These are phyloP conservation scores for Diabrotica undecimpunctata DNA, from an alignment of 1,140 invertebrate species.

Conservation along the genomic window DNA sequence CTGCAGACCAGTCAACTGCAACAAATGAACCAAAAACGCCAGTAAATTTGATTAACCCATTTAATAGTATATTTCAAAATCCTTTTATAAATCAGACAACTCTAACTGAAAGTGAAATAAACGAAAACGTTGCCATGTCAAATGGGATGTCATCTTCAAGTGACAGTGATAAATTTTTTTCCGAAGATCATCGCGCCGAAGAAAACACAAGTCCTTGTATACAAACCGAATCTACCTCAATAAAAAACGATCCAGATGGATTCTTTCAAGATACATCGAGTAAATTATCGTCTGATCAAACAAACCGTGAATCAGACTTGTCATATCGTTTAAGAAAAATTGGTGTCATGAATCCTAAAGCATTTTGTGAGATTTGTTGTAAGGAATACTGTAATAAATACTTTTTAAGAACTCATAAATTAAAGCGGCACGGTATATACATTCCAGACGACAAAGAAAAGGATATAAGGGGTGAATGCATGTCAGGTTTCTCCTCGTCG, in stretches of 20 bases:
- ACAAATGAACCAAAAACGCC: slow-evolving; percentile 42
- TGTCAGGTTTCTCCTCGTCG: slow-evolving; percentile 48
- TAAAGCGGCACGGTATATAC: slow-evolving; percentile 72
- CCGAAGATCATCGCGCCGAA: slow-evolving; percentile 31
- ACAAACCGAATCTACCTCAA: slow-evolving; percentile 41
- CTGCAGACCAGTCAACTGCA: slow-evolving; percentile 47
- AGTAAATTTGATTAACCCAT: slow-evolving; percentile 35
- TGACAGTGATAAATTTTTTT: slow-evolving; percentile 33
- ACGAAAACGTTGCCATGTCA: slow-evolving; percentile 30
- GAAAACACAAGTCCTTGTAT: slow-evolving; percentile 39
- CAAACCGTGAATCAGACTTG: slow-evolving; percentile 51
- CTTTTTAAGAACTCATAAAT: slow-evolving; percentile 86
- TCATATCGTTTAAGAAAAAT: slow-evolving; percentile 68
- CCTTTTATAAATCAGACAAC: slow-evolving; percentile 28
- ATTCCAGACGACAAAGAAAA: slow-evolving; percentile 56
- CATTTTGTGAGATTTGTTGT: slow-evolving; percentile 91
- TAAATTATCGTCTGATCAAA: slow-evolving; percentile 42
- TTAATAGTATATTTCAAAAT: slow-evolving; percentile 33
- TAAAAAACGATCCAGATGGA: slow-evolving; percentile 41
- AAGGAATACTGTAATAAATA: slow-evolving; percentile 96
- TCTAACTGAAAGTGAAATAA: slow-evolving; percentile 31
- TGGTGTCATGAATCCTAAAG: slow-evolving; percentile 80
- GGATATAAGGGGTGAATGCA: slow-evolving; percentile 46
- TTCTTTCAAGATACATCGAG: slow-evolving; percentile 36
- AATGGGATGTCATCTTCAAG: slow-evolving; percentile 36